These are phyloP conservation scores for Leucophenga montana DNA, from an alignment of 2,888 invertebrate genomes.

Conservation along the genomic window DNA sequence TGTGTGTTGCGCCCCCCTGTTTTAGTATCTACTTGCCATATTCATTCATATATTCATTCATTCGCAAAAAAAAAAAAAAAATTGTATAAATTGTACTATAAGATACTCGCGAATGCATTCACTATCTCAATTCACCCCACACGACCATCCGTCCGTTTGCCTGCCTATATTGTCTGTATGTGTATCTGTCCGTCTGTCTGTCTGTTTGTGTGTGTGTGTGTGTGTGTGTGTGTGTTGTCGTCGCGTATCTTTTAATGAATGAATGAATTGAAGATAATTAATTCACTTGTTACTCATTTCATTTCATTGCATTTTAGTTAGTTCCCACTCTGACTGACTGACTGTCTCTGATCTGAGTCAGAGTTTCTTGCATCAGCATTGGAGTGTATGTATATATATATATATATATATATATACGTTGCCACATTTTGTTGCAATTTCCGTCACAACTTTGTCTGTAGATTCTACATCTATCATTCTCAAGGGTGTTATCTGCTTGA, in stretches of 20 bases:
- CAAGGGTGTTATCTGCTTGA: constrained; percentile 7
- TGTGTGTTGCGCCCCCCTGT: background rate
- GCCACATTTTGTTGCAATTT: constrained; percentile 47
- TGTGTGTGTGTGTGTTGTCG: background rate
- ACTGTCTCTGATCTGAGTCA: constrained; percentile 24
- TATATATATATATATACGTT: no score
- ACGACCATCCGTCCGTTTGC: constrained; percentile 12
- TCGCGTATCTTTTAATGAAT: constrained; percentile 53
- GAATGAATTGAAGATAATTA: constrained; percentile 68
- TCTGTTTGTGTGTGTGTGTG: constrained; percentile 35
- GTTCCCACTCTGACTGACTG: constrained; percentile 26
- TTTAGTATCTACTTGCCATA: background rate
- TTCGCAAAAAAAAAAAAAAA: background rate
- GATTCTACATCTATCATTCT: background rate
- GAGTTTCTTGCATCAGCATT: no score
- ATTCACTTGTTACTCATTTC: constrained; percentile 42
- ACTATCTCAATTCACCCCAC: constrained; percentile 48
- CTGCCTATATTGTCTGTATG: constrained; percentile 27
- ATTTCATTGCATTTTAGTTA: background rate
- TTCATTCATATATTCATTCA: background rate
- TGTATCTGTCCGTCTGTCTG: background rate
- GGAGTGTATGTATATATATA: no score
- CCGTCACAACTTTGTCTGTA: constrained; percentile 16
- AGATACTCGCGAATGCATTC: constrained; percentile 59
- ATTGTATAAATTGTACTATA: constrained; percentile 41